Evolutionary conservation across 2,888 invertebrate genomes (phyloP).

Genomic region (Neoitamus cyanurus): DNA sequence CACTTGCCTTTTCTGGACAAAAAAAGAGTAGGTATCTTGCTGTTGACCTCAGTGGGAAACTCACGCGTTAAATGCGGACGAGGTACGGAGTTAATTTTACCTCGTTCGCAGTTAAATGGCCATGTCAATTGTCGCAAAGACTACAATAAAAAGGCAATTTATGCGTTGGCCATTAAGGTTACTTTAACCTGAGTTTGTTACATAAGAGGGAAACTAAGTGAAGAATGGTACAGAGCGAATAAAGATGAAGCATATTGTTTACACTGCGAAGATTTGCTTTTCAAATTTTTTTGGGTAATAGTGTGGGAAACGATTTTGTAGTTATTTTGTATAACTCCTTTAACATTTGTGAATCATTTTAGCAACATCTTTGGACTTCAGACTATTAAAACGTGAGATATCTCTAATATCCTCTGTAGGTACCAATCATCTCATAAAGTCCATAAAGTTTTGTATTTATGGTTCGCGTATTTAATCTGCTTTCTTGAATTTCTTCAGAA

Average conservation of each 20-base stretch:
- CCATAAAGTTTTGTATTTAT: no score
- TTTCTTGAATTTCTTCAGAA: no score
- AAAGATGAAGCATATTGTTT: background rate
- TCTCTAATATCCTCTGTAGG: no score
- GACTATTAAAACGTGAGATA: no score
- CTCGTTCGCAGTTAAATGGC: background rate
- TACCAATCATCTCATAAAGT: no score
- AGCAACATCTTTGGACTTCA: no score
- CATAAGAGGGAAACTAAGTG: background rate
- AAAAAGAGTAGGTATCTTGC: background rate
- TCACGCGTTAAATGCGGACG: background rate
- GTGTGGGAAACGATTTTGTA: background rate
- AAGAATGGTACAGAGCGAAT: background rate
- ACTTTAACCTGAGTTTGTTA: background rate
- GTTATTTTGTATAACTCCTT: background rate
- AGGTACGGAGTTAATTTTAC: background rate
- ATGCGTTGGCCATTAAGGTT: background rate
- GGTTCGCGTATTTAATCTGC: no score
- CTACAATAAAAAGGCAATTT: background rate
- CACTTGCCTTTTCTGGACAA: background rate
- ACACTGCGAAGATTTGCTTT: background rate
- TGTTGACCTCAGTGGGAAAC: background rate
- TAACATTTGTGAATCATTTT: background rate
- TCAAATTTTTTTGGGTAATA: background rate
- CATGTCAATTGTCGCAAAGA: background rate